Base-by-base conservation (phyloP, 30 jellyfish, hydroid and myxozoan genomes). In the Catostylus mosaicus region DNA sequence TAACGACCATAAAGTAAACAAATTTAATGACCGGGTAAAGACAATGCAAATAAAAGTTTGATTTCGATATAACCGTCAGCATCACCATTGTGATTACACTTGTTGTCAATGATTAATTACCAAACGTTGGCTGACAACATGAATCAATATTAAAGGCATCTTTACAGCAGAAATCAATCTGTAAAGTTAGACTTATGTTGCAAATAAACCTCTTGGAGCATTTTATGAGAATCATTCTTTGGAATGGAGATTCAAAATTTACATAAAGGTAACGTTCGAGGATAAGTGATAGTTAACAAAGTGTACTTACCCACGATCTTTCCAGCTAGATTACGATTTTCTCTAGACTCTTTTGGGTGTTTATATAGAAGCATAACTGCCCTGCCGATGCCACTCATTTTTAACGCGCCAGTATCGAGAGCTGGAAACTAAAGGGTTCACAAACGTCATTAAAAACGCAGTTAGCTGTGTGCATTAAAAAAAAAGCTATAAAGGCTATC, bases 381-480 rank as follows among this genome's bases (percentile, higher is more conserved):
- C 36, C 99, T 81, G 38, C 99, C 99, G 45, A 94, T 84, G 26
- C 99, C 99, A 71, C 99, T 94, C 80, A 79, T 74, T 71, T 94
- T 94, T 72, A 94, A 66, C n/a, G 96, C 97, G 38, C 97, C 95
- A 36, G 72, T 83, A 48, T 94, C 96, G 0, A 94, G 66, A 11
- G 99, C 88, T n/a, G 99, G 99, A 67, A 94, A 88, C 99, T 94
- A 69, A 59, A 10, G 63, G 24, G n/a, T n/a, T n/a, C n/a, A n/a
- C n/a, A n/a, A n/a, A n/a, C n/a, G n/a, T n/a, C n/a, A n/a, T n/a
- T n/a, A n/a, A n/a, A n/a, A n/a, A n/a, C n/a, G n/a, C n/a, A n/a
- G n/a, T n/a, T n/a, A n/a, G n/a, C n/a, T n/a, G n/a, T n/a, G n/a
- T n/a, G n/a, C n/a, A n/a, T n/a, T n/a, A n/a, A n/a, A n/a, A n/a